phyloP scores from a whole-genome alignment of 2,113 vertebrate species.

The Ciconia stormi region DNA sequence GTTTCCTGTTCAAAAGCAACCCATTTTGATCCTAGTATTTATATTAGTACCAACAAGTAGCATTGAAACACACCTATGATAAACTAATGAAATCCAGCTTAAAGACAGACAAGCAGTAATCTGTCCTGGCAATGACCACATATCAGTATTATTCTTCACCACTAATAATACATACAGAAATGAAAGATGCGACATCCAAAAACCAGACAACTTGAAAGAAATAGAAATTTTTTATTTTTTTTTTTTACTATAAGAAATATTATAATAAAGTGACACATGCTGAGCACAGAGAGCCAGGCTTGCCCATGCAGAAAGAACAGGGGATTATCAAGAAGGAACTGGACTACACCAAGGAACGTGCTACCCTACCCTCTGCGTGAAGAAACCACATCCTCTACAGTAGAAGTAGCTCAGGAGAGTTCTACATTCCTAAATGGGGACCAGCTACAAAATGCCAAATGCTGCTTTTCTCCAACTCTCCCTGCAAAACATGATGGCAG shows the following conservation, averaged over 20 bases:
- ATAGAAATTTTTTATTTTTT: too few species aligned
- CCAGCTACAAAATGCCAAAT: not conserved
- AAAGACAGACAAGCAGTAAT: not conserved
- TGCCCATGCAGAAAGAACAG: not conserved
- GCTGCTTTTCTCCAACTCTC: not conserved
- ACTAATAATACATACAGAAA: not conserved
- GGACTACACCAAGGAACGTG: not conserved
- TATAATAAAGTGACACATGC: not conserved
- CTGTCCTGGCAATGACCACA: not conserved
- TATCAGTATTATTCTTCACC: not conserved
- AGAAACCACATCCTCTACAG: not conserved
- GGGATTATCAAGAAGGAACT: not conserved
- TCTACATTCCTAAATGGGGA: not conserved
- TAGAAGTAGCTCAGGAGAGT: not conserved
- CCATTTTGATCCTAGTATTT: not conserved
- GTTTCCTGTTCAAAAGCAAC: not conserved
- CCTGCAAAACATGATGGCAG: not conserved
- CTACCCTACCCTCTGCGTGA: too few species aligned
- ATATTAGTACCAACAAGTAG: not conserved
- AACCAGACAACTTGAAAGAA: not conserved
- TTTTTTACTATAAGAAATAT: not conserved
- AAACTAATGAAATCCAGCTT: not conserved
- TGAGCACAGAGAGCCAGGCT: not conserved
- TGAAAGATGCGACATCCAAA: not conserved
- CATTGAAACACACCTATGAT: not conserved